Evolutionary conservation across 2,113 vertebrate genomes (phyloP), one percentile per base, ranked within the genome.

Genomic region (Colistium nudipinnis): DNA sequence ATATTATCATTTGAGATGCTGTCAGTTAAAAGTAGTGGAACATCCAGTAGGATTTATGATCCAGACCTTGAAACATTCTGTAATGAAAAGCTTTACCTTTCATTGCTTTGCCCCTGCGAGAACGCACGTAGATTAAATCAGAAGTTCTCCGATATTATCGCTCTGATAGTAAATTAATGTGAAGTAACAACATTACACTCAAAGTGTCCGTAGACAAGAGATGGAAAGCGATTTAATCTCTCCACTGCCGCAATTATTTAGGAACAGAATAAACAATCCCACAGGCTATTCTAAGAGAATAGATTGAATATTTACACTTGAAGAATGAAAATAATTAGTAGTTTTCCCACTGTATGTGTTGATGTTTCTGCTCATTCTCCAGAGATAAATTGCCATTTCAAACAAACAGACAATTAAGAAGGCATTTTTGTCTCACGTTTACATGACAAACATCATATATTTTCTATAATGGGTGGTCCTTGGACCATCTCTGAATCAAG

Each of bases 151-250:
- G 38, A 54, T 80, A 57, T 64, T 3, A 80, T 80, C 39, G 16
- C 6, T 45, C 43, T 3, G n/a, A 14, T 8, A 6, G 39, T 52
- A 66, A 80, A 78, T 74, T 28, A 70, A 72, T 57, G 51, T 70
- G 33, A 70, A 73, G 78, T 47, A 57, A 35, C 35, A 65, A 39
- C 44, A 54, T 74, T 55, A 77, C 62, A 49, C 16, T 14, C 52
- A 60, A 48, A 20, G 36, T 44, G 9, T 17, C 25, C 31, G n/a
- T n/a, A n/a, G n/a, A n/a, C n/a, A 27, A 62, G 70, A 76, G 62
- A 62, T 27, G 60, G 19, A 16, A 2, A 31, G 24, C 61, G 62
- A 78, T 75, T 53, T 65, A 51, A 76, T 78, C 55, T 65, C 27
- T 10, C 2, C 17, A 6, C 25, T 7, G 52, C 25, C 55, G 57